A percentile compares a stretch with the other conserved stretches of the same genome.
Evolutionary conservation across 37 sponge, comb jelly and placozoan species (phyloP).

Genomic region (Halichondria panicea): DNA sequence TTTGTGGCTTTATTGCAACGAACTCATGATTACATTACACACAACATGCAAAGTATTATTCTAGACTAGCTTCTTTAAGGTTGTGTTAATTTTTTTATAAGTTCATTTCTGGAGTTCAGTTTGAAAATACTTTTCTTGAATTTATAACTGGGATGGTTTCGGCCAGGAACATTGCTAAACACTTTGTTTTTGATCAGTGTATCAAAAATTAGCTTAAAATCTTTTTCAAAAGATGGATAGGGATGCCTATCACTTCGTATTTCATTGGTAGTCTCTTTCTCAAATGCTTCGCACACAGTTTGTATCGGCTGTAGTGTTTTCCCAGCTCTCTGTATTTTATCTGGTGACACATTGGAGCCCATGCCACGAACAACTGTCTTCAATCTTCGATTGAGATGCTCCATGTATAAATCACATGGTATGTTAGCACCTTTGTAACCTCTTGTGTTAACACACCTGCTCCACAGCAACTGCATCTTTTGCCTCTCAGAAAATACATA

Average conservation of each 20-base stretch:
- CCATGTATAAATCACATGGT: constrained; percentile 28
- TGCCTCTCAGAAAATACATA: constrained; percentile 39
- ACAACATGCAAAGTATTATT: too few species aligned
- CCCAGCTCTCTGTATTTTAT: constrained; percentile 14
- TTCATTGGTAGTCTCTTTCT: neutral
- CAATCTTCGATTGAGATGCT: constrained; percentile 18
- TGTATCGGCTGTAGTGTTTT: constrained; percentile 15
- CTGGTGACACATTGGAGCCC: constrained; percentile 21
- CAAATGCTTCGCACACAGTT: constrained; percentile 9
- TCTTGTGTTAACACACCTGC: constrained; percentile 13
- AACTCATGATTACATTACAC: too few species aligned
- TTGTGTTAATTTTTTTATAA: too few species aligned
- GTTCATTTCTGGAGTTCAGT: too few species aligned
- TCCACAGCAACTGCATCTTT: constrained; percentile 21
- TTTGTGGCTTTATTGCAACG: neutral
- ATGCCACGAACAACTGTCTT: constrained; percentile 14
- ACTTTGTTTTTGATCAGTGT: constrained; percentile 8
- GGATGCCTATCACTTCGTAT: constrained; percentile 15
- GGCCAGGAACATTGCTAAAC: constrained; percentile 4
- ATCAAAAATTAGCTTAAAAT: neutral
- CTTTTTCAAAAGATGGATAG: constrained; percentile 14
- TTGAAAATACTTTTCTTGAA: too few species aligned
- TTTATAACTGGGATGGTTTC: constrained; percentile 7
- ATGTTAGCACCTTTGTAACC: constrained; percentile 13
- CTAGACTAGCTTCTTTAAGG: too few species aligned